These are phyloP conservation scores for Ictalurus furcatus DNA, from an alignment of 2,113 vertebrate species.

Conservation along the genomic window DNA sequence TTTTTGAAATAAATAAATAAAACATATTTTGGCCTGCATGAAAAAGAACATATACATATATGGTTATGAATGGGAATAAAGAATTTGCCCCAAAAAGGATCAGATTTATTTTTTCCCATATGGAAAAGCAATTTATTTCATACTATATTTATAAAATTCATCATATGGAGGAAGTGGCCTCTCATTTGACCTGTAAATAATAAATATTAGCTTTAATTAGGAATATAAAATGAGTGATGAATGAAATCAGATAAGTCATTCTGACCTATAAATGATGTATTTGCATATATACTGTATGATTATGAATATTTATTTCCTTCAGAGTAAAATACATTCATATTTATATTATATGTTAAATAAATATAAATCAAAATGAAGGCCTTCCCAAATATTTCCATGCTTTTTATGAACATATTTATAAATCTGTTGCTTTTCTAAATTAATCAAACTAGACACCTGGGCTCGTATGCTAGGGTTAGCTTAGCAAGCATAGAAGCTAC, in stretches of 20 bases:
- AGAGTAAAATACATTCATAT: neutral
- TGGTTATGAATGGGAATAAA: too few relatives aligned
- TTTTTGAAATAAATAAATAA: too few relatives aligned
- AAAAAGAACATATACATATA: too few relatives aligned
- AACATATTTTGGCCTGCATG: too few relatives aligned
- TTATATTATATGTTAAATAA: neutral
- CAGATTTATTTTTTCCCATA: too few relatives aligned
- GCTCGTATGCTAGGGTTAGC: neutral
- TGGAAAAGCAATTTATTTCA: neutral
- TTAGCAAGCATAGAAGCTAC: neutral
- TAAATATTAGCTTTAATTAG: neutral
- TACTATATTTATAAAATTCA: neutral
- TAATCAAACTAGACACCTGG: neutral
- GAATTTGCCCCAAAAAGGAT: too few relatives aligned
- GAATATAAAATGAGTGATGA: neutral
- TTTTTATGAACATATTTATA: neutral
- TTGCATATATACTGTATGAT: neutral
- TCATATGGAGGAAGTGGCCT: neutral
- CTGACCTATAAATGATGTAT: neutral
- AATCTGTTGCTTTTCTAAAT: neutral
- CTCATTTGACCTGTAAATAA: too few relatives aligned
- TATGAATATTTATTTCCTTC: neutral
- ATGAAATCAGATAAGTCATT: neutral
- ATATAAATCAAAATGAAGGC: neutral
- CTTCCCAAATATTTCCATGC: neutral